A percentile compares a stretch with the other conserved stretches of the same genome.
These are phyloP conservation scores for Pammene aurita DNA, from an alignment of 2,888 invertebrate genomes.

Conservation along the genomic window DNA sequence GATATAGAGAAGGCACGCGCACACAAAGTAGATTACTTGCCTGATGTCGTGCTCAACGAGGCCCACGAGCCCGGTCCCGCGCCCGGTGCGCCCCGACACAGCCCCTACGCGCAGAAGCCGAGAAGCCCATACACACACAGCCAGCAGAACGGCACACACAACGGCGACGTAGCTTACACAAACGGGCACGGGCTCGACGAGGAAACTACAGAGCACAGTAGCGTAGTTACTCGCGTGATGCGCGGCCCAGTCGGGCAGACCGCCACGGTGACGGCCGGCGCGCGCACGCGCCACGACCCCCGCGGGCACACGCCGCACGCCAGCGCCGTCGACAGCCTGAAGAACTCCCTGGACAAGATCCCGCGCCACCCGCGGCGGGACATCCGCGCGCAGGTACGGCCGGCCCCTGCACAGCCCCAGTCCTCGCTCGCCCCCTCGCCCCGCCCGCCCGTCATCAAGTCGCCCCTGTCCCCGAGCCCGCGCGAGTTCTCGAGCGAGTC, in stretches of 20 bases:
- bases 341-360: slow-evolving; percentile 84
- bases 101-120: slow-evolving; percentile 29
- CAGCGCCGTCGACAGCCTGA: slow-evolving; percentile 65
- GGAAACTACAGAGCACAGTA: slow-evolving; percentile 83
- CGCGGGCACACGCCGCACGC: slow-evolving; percentile 61
- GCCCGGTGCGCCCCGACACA: slow-evolving; percentile 51
- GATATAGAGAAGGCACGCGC: slow-evolving; percentile 79
- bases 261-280: slow-evolving; percentile 85
- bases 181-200: slow-evolving; percentile 57
- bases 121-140: slow-evolving; percentile 45
- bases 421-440: slow-evolving; percentile 55
- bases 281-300: slow-evolving; percentile 77
- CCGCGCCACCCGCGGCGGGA: slow-evolving; percentile 55
- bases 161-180: slow-evolving; percentile 54
- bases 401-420: slow-evolving; percentile 48
- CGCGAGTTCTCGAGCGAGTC: slow-evolving; percentile 63
- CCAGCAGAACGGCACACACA: slow-evolving; percentile 49
- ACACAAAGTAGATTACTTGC: slow-evolving; percentile 75
- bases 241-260: slow-evolving; percentile 88
- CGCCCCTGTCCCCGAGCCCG: slow-evolving; percentile 38
- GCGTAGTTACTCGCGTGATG: slow-evolving; percentile 89
- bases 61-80: slow-evolving; percentile 51
- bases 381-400: slow-evolving; percentile 67
- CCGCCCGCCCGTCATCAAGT: slow-evolving; percentile 53
- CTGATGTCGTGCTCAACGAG: slow-evolving; percentile 77